Evolutionary conservation across 1,140 invertebrate genomes (phyloP), one percentile per base, ranked within the genome.

Genomic region (Hestina assimilis): DNA sequence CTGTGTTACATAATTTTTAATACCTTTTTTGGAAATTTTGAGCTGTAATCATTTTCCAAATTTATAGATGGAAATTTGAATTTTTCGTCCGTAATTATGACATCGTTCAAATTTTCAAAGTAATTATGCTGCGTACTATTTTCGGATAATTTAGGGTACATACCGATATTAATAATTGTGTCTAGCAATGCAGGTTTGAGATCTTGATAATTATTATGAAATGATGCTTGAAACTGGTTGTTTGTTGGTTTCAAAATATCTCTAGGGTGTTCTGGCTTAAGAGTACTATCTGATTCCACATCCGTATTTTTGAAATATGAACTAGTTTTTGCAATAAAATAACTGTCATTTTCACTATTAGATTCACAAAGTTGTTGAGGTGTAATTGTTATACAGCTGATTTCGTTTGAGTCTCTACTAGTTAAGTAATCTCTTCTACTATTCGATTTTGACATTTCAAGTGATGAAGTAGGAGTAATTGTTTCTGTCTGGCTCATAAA

Each of bases 41-140:
- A 8, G 15, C n/a, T 43, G n/a, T 31, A 31, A 12, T 26, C 9
- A 55, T 57, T 58, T 52, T 66, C 63, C 1, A 19, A 19, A 14
- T 14, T 38, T 31, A 50, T 64, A 4, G 52, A 47, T 17, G 59
- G 50, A 23, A 54, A 62, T 59, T 64, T 69, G 11, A 65, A 20
- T 54, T 63, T 52, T 24, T 54, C 58, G 52, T 57, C 69, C 47
- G 47, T 64, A 35, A 69, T 59, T 19, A 74, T 69, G 19, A 78
- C 61, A 40, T 56, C 64, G 20, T 74, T 59, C 17, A 23, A 51
- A 20, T 47, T 42, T 8, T 20, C 15, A 6, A 15, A 29, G 26
- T 46, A 19, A 20, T 47, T 8, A 29, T 48, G 17, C 8, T 38
- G 6, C 4, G 9, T 19, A 9, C n/a, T 38, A 33, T 19, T 33